A percentile compares a stretch with the other conserved stretches of the same genome.
Conservation (phyloP, 2,888 invertebrate genomes). For the Deladenus siricidicola region DNA sequence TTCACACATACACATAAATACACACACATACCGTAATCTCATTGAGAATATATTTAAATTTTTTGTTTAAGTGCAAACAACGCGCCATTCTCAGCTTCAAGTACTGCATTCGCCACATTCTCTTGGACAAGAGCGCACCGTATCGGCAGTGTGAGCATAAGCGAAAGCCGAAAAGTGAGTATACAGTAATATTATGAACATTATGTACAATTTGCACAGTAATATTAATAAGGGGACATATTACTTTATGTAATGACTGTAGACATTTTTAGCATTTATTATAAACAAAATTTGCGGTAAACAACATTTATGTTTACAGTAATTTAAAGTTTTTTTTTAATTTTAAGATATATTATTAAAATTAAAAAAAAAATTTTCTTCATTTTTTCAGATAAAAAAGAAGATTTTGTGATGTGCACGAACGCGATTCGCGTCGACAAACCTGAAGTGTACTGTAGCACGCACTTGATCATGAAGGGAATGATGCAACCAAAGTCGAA, state of each 20-base stretch:
- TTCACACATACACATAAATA: neutral
- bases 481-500: slow-evolving; percentile 33
- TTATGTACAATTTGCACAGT: too few species aligned
- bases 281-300: too few species aligned
- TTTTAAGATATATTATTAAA: neutral
- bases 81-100: slow-evolving; percentile 65
- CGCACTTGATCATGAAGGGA: slow-evolving; percentile 46
- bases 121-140: slow-evolving; percentile 74
- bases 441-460: slow-evolving; percentile 35
- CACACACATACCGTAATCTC: too few species aligned
- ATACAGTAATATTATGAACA: too few species aligned
- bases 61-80: slow-evolving; percentile 56
- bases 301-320: too few species aligned
- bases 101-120: slow-evolving; percentile 74
- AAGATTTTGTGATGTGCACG: slow-evolving; percentile 30
- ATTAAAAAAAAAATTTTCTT: too few species aligned
- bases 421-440: slow-evolving; percentile 37
- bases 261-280: too few species aligned
- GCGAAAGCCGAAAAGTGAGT: slow-evolving; percentile 56
- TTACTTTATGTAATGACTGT: too few species aligned
- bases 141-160: slow-evolving; percentile 72
- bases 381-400: slow-evolving; percentile 22
- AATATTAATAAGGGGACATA: too few species aligned
- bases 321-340: neutral
- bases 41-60: neutral